Base-by-base conservation (phyloP, 2,888 invertebrate species). In the Netelia melanura region DNA sequence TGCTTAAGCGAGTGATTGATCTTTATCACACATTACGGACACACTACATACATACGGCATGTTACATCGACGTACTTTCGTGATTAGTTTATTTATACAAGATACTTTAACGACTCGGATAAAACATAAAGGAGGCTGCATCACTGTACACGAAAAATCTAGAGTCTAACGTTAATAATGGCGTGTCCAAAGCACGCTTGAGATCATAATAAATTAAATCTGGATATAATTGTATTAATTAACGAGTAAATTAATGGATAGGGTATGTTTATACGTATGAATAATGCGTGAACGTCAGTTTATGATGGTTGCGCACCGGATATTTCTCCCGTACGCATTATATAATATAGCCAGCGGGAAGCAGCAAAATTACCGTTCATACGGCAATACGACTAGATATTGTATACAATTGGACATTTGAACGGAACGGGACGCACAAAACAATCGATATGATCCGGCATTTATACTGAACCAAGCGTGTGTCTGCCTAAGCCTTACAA, bases 201-300 rank as follows among this genome's bases (percentile, higher is more conserved):
- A 81, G 65, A 72, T 83, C 75, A 84, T 82, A 72, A 81, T 84
- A 38, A 80, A 82, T 81, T 86, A 82, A 72, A 79, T 68, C 58
- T 80, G 68, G 65, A 82, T 82, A 79, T 86, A 79, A 84, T 86
- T 84, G 76, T 86, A 84, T 84, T 79, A 78, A 86, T 86, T 84
- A 80, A 72, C 62, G 44, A 68, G 72, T 82, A 84, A 80, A 52
- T 76, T 82, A 80, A 82, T 65, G 72, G 68, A 68, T 84, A 82
- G 64, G 72, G 72, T 80, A 84, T 74, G 82, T 82, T 84, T 86
- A 82, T 86, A 84, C 75, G 75, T 74, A 78, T 76, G 76, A 25
- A 62, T 38, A 43, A 17, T 74, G 65, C 65, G 75, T 76, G 62
- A 75, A 30, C 82, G 79, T 82, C 58, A 71, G 54, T 82, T 79